phyloP scores from a whole-genome alignment of 2,113 vertebrate genomes.

The Trematomus loennbergii region DNA sequence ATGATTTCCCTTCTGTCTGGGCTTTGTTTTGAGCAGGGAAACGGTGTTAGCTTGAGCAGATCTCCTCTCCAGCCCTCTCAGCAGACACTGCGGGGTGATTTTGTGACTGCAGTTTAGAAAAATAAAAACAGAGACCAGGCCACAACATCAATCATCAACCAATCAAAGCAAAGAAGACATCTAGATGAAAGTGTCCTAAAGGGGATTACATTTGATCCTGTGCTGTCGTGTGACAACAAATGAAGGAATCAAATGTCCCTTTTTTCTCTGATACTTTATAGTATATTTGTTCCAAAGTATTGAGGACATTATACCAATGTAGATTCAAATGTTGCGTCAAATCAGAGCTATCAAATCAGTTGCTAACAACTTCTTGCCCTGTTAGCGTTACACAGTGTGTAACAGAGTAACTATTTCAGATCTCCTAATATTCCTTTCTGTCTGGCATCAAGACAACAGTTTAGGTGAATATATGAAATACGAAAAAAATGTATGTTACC shows the following conservation, averaged over 20 bases:
- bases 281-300: background rate
- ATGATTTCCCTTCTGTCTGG: constrained; percentile 10
- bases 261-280: background rate
- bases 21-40: background rate
- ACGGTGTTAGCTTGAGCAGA: constrained; percentile 44
- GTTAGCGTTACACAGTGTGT: background rate
- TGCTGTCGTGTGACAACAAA: background rate
- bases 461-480: background rate
- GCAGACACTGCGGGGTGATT: constrained; percentile 36
- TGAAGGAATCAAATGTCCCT: background rate
- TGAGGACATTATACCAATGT: background rate
- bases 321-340: background rate
- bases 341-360: background rate
- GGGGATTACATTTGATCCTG: background rate
- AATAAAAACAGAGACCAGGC: constrained; percentile 24
- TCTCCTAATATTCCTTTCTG: background rate
- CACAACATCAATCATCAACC: constrained; percentile 27
- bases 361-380: background rate
- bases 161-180: constrained; percentile 33
- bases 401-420: background rate
- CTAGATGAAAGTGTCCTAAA: constrained; percentile 18
- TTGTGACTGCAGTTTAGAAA: constrained; percentile 39
- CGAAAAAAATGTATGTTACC: background rate
- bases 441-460: constrained; percentile 23
- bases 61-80: constrained; percentile 17